These are phyloP conservation scores for Protonibea diacanthus DNA, from an alignment of 2,797 vertebrate species.

Conservation along the genomic window DNA sequence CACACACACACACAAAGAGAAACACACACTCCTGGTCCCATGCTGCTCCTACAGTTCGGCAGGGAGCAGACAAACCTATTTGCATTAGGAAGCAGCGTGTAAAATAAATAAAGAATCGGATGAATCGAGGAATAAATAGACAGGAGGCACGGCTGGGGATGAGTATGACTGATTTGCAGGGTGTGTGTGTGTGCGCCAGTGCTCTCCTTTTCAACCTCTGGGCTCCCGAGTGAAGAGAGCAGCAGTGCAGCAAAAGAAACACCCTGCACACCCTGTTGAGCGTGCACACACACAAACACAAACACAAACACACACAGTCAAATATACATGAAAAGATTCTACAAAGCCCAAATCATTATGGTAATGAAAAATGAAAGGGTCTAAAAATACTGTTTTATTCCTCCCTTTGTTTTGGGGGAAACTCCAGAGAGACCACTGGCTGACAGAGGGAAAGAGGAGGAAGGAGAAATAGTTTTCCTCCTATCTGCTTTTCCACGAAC, in stretches of 20 bases:
- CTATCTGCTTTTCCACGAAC: slow-evolving; percentile 28
- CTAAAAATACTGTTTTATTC: slow-evolving; percentile 82
- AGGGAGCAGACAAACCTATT: slow-evolving; percentile 79
- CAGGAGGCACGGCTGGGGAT: slow-evolving; percentile 76
- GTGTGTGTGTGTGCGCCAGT: slow-evolving; percentile 26
- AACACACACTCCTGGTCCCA: slow-evolving; percentile 62
- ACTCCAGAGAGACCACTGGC: slow-evolving; percentile 69
- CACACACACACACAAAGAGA: slow-evolving; percentile 22
- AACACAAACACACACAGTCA: slow-evolving; percentile 58
- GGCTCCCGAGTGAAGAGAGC: slow-evolving; percentile 61
- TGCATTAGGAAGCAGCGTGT: slow-evolving; percentile 81
- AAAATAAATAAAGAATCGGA: slow-evolving; percentile 84
- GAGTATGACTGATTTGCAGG: slow-evolving; percentile 74
- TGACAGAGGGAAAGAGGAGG: slow-evolving; percentile 51
- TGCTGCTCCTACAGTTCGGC: slow-evolving; percentile 71
- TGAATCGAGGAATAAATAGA: slow-evolving; percentile 84
- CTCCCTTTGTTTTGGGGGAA: slow-evolving; percentile 74
- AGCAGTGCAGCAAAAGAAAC: slow-evolving; percentile 61
- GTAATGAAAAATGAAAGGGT: slow-evolving; percentile 83
- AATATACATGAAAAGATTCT: slow-evolving; percentile 80
- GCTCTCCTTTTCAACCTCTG: slow-evolving; percentile 68
- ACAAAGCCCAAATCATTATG: slow-evolving; percentile 81
- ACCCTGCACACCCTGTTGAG: slow-evolving; percentile 70
- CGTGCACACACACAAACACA: slow-evolving; percentile 54
- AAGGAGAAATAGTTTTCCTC: slow-evolving; percentile 25